Base-by-base conservation (phyloP, 2,888 invertebrate species). In the Margaritifera margaritifera region DNA sequence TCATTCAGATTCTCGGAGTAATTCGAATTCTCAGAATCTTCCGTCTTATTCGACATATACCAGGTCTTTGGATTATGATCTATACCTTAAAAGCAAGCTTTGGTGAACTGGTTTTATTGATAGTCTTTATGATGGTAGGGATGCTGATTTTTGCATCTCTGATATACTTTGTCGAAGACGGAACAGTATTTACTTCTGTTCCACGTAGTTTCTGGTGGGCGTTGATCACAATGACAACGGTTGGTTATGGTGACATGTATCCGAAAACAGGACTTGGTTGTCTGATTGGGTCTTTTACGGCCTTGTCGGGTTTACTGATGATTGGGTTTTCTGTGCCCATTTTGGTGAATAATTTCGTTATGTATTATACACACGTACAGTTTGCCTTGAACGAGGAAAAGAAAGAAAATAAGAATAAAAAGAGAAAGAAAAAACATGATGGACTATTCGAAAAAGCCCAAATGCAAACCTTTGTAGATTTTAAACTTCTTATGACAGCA, bases 171-270 rank as follows among this genome's bases (percentile, higher is more conserved):
- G 85, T 84, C 15, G 87, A 88, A 31, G 83, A 84, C 62, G 69
- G 70, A 22, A 64, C 71, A 24, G 65, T 69, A 0, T 87, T 87
- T 66, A 72, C 73, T 8, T 83, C 80, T 68, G 86, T 87, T 55
- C 87, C 87, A 1, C 75, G 80, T 63, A 77, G 81, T 19, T 86
- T 88, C 68, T 87, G 87, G 87, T 87, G 87, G 86, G 83, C 86
- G 1, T 66, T 87, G 3, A 81, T 87, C 42, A 87, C 87, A 68
- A 86, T 87, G 87, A 87, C 87, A 58, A 87, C 87, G 0, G 87
- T 87, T 8, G 87, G 87, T 0, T 87, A 87, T 72, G 87, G 87
- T 0, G 87, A 87, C 63, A 84, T 86, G 80, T 78, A 80, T 31
- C 87, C 87, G 0, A 69, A 57, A 6, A 84, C 83, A 8, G 60